These are phyloP conservation scores for Gulo gulo DNA, from an alignment of 2,113 vertebrate species.

Conservation along the genomic window DNA sequence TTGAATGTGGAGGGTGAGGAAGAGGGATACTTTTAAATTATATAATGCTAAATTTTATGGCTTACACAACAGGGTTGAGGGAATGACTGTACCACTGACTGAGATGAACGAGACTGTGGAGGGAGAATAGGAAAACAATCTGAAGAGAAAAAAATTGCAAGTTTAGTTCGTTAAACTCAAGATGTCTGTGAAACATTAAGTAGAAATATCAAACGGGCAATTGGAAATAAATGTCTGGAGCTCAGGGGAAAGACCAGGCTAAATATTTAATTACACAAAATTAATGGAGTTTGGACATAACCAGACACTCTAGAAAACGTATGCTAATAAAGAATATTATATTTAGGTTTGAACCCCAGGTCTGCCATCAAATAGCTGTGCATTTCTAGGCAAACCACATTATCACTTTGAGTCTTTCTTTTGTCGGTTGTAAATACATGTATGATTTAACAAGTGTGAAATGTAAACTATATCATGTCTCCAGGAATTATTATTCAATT, in stretches of 20 bases:
- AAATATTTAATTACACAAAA: not conserved
- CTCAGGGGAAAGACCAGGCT: not conserved
- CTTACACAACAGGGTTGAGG: not conserved
- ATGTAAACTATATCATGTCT: not conserved
- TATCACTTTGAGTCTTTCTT: not conserved
- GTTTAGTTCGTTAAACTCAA: not conserved
- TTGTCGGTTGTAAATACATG: not conserved
- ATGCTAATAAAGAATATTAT: not conserved
- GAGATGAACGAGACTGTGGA: not conserved
- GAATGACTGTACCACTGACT: not conserved
- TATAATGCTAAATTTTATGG: not conserved
- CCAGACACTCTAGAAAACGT: not conserved
- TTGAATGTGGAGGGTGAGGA: not conserved
- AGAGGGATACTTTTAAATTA: not conserved
- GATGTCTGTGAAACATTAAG: not conserved
- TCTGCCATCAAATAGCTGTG: not conserved
- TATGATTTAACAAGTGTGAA: not conserved
- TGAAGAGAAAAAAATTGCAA: not conserved
- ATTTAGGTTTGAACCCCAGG: not conserved
- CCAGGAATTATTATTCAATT: not conserved
- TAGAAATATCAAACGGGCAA: not conserved
- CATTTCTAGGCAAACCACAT: not conserved
- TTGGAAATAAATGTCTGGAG: not conserved
- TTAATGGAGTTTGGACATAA: not conserved
- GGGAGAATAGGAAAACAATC: not conserved